Base-by-base conservation (phyloP, 2,888 invertebrate species). In the Hecatera dysodea region DNA sequence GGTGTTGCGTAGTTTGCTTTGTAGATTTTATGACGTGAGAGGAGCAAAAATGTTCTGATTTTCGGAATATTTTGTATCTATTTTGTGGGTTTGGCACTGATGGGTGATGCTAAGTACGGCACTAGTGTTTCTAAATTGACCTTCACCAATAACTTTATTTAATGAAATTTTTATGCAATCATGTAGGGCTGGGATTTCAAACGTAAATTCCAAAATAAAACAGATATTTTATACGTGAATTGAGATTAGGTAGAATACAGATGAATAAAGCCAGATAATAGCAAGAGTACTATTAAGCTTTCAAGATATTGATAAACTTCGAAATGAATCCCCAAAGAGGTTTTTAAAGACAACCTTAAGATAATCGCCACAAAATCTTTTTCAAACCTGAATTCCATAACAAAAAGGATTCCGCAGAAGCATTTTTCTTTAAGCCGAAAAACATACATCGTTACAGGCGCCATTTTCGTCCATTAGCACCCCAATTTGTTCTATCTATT, bases 401-500 rank as follows among this genome's bases (percentile, higher is more conserved):
- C 48, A 56, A 61, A 62, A 69, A 68, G 33, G 33, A 55, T 63
- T 53, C 33, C 9, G 22, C 4, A n/a, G 44, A 68, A 52, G 12
- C 22, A 33, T 46, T 33, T 68, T 46, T 72, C 50, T 24, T 36
- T 39, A 36, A 53, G 9, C 57, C 48, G 61, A 42, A 56, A 61
- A 66, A 50, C 48, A 73, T 29, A 44, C n/a, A 66, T 46, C 36
- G 39, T 42, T 79, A 42, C 11, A 11, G 39, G 56, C 56, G 17
- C 82, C 68, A 69, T 80, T 80, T 71, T 61, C 11, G 46, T 46
- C 68, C 57, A 72, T 82, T 75, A 75, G 50, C 39, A 27, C 44
- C 46, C 59, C 71, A 69, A 69, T 78, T 75, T 59, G 72, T 71
- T 72, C 22, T 64, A 60, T 72, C 56, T 60, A 22, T 79, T 72